Conservation (phyloP, 2,888 invertebrate species). For the Portevinia maculata region DNA sequence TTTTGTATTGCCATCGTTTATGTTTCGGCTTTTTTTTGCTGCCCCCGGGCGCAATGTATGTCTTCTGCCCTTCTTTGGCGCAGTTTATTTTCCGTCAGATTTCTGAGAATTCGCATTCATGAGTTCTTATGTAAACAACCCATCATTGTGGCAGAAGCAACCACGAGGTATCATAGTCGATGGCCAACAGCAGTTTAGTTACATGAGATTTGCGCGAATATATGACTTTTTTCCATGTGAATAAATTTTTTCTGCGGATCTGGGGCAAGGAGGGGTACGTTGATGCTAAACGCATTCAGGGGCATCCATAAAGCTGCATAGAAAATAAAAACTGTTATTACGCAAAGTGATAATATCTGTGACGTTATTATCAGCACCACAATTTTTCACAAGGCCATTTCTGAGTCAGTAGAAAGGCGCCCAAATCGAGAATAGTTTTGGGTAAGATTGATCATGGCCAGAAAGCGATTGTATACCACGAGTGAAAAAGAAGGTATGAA, state of each 20-base stretch:
- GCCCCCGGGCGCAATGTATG: not conserved
- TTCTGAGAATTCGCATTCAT: conserved; percentile 20
- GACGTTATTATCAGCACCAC: no score
- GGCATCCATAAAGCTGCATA: not conserved
- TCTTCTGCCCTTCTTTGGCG: conserved; percentile 3
- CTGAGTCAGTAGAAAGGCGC: not conserved
- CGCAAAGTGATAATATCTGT: no score
- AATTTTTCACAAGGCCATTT: no score
- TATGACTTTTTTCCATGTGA: conserved; percentile 5
- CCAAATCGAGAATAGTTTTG: not conserved
- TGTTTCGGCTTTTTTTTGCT: conserved; percentile 11
- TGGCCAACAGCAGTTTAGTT: conserved; percentile 24
- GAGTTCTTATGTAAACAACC: conserved; percentile 39
- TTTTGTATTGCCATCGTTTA: conserved; percentile 27
- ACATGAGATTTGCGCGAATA: conserved; percentile 4
- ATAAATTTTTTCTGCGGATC: conserved; percentile 1
- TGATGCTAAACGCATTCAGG: not conserved
- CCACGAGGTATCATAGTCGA: conserved; percentile 9
- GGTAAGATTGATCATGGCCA: no score
- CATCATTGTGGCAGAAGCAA: conserved; percentile 7
- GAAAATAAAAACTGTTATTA: no score
- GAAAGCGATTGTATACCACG: no score
- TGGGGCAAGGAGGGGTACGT: not conserved
- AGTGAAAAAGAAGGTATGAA: no score
- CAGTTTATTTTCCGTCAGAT: conserved; percentile 23